Base-by-base conservation (phyloP, 2,888 invertebrate genomes). In the Belgica antarctica region DNA sequence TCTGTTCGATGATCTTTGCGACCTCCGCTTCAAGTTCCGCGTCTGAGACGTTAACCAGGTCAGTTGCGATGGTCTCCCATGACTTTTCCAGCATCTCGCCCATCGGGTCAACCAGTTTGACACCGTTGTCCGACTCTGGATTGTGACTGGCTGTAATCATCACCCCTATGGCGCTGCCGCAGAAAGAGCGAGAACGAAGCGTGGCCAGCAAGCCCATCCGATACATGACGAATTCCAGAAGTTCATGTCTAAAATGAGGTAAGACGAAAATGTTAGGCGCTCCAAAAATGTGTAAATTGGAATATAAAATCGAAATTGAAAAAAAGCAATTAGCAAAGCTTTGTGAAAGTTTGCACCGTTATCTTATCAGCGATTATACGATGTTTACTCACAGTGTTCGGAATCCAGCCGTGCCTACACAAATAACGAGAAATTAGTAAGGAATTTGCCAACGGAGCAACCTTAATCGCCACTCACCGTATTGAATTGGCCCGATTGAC, bases 101-200 rank as follows among this genome's bases (percentile, higher is more conserved):
- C 73, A 86, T 86, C 1, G 96, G 96, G 81, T 99, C 98, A 57
- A 99, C 87, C 61, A 99, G 81, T 79, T 99, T 99, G 1, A 96
- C 92, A 1, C 98, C 98, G 79, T 98, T 98, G 77, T 98, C 98
- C 0, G 89, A 88, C 78, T 91, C 95, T 52, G 96, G 89, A 81
- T 99, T 99, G 79, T 99, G 99, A 0, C 98, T 98, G 0, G 99
- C 99, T 0, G 99, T 99, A 72, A 99, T 94, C 97, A 99, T 97
- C n/a, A 97, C 85, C 47, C 99, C 99, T 76, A 96, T 89, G 34
- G 89, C 85, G 75, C 89, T 89, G 87, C 95, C 93, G 81, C 87
- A 87, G 76, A 89, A 90, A 72, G 83, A 83, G 75, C 91, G 87
- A 10, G 97, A 96, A 66, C 97, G 84, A 27, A 99, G 82, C 2